Percentiles rank a stretch among this genome's conserved stretches.
Evolutionary conservation across 35 echinoderm and acorn worm genomes (phyloP).

Genomic region (Eucidaris tribuloides): DNA sequence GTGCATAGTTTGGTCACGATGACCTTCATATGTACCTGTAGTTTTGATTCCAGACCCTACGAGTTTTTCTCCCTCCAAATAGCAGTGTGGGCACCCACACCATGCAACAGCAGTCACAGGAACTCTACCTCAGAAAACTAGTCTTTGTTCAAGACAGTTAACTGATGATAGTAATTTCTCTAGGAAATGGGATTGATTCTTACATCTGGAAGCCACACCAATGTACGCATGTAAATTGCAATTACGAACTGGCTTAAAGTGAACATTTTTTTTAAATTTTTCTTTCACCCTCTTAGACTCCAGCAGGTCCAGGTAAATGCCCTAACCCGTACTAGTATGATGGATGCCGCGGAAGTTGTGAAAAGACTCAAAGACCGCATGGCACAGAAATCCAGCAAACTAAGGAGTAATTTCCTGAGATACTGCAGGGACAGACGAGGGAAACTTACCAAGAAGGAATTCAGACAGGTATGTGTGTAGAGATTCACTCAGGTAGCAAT

Average conservation of each 20-base stretch:
- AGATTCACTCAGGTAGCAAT: too few species aligned
- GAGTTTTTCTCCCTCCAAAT: too few species aligned
- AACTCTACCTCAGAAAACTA: too few species aligned
- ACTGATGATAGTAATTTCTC: too few species aligned
- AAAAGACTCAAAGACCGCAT: conserved; percentile 89
- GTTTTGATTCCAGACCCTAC: too few species aligned
- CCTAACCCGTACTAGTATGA: conserved; percentile 53
- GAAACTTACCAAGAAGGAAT: conserved; percentile 67
- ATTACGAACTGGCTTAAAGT: not conserved
- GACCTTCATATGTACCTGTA: too few species aligned
- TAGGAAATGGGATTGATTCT: too few species aligned
- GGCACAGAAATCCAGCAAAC: conserved; percentile 82
- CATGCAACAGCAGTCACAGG: too few species aligned
- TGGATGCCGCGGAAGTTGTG: conserved; percentile 82
- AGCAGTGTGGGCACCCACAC: too few species aligned
- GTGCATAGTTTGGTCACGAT: too few species aligned
- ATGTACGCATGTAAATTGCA: not conserved
- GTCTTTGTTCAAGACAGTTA: too few species aligned
- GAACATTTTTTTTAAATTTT: not conserved
- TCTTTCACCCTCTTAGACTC: conserved; percentile 37
- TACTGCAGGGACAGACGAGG: conserved; percentile 88
- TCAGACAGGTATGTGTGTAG: conserved; percentile 77
- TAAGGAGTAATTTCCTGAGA: conserved; percentile 80
- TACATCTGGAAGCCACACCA: too few species aligned
- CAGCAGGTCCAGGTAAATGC: conserved; percentile 67